These are phyloP conservation scores for Ecliptopera silaceata DNA, from an alignment of 2,888 invertebrate genomes.

Conservation along the genomic window DNA sequence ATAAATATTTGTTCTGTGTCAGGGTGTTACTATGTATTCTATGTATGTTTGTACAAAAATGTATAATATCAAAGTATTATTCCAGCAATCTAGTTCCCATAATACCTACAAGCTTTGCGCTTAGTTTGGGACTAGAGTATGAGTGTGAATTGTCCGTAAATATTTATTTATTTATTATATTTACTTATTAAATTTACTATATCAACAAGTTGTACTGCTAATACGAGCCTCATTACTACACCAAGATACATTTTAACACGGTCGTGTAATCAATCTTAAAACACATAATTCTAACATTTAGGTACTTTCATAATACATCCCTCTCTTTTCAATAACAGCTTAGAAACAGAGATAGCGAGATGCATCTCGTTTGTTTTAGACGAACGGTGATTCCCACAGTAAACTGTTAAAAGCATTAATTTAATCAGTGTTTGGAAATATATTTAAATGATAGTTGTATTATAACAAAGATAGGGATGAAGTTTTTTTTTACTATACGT, in stretches of 20 bases:
- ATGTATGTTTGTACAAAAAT: too few relatives aligned
- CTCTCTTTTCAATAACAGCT: slow-evolving; percentile 6
- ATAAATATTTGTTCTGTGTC: too few relatives aligned
- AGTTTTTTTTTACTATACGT: slow-evolving; percentile 2
- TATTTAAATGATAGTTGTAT: slow-evolving; percentile 40
- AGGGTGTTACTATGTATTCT: too few relatives aligned
- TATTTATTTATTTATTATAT: neutral
- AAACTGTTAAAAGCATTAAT: slow-evolving; percentile 55
- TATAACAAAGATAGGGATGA: slow-evolving; percentile 4
- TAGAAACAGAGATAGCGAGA: neutral
- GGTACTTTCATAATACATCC: slow-evolving; percentile 10
- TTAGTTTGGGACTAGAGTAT: too few relatives aligned
- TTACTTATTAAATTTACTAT: neutral
- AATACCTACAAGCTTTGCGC: too few relatives aligned
- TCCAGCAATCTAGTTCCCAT: too few relatives aligned
- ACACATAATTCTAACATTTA: slow-evolving; percentile 57
- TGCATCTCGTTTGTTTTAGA: slow-evolving; percentile 37
- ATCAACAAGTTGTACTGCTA: slow-evolving; percentile 10
- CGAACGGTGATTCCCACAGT: slow-evolving; percentile 50
- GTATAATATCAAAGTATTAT: too few relatives aligned
- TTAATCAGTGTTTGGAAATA: slow-evolving; percentile 48
- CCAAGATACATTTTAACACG: slow-evolving; percentile 35
- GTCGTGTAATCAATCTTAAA: slow-evolving; percentile 48
- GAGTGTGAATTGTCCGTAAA: too few relatives aligned
- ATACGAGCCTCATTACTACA: slow-evolving; percentile 11